Percentiles rank a stretch among this genome's conserved stretches.
Evolutionary conservation across 35 echinoderm and acorn worm genomes (phyloP).

Genomic region (Acanthaster planci): DNA sequence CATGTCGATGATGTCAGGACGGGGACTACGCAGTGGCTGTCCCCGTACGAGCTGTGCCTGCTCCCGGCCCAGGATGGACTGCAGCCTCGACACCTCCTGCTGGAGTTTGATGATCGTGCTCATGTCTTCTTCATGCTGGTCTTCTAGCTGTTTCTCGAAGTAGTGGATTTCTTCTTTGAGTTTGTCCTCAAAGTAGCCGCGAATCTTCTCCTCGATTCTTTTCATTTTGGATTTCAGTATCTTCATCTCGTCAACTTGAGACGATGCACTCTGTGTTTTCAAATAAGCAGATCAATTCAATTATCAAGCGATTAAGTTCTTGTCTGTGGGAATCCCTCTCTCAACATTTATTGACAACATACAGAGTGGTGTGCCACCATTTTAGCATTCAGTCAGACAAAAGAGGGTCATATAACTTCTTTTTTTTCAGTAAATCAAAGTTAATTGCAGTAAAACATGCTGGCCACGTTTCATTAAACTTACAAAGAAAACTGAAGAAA

Average conservation of each 20-base stretch:
- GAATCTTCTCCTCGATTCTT: slow-evolving; percentile 63
- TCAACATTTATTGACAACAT: too few species aligned
- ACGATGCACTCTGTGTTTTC: neutral
- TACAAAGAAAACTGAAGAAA: too few species aligned
- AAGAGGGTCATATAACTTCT: too few species aligned
- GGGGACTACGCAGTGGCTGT: neutral
- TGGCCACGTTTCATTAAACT: too few species aligned
- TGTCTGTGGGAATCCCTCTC: too few species aligned
- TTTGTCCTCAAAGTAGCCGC: slow-evolving; percentile 73
- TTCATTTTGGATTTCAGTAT: slow-evolving; percentile 62
- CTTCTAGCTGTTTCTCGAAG: slow-evolving; percentile 81
- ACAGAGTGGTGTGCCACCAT: too few species aligned
- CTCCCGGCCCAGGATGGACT: slow-evolving; percentile 15
- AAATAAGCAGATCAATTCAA: neutral
- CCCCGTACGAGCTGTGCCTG: slow-evolving; percentile 6
- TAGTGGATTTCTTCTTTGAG: slow-evolving; percentile 74
- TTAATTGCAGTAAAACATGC: too few species aligned
- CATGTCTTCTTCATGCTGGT: slow-evolving; percentile 56
- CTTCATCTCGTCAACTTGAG: slow-evolving; percentile 26
- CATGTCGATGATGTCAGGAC: neutral
- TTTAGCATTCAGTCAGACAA: too few species aligned
- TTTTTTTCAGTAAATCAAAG: too few species aligned
- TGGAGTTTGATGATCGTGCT: slow-evolving; percentile 52
- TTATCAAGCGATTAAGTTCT: too few species aligned
- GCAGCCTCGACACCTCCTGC: slow-evolving; percentile 8